Evolutionary conservation across 2,113 vertebrate genomes (phyloP).

Genomic region (Grallaria varia): DNA sequence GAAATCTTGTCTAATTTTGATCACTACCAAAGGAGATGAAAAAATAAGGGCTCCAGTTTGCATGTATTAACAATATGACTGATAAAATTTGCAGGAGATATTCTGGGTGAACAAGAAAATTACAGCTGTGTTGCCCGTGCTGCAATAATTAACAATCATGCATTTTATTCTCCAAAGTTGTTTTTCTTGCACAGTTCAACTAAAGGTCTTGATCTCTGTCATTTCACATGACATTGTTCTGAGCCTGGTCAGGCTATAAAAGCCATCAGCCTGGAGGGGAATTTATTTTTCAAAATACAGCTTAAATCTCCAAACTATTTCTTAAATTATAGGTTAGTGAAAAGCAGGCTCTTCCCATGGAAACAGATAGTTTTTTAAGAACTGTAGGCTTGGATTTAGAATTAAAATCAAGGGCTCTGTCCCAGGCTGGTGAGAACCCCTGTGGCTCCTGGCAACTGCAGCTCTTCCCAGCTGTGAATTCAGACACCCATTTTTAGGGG

Average conservation of each 20-base stretch:
- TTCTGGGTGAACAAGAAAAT: slow-evolving; percentile 3
- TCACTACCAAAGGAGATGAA: neutral
- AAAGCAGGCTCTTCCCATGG: neutral
- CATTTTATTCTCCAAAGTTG: slow-evolving; percentile 1
- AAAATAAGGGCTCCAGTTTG: neutral
- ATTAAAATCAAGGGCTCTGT: neutral
- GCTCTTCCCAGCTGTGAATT: neutral
- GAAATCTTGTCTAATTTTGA: slow-evolving; percentile 34
- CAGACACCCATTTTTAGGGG: neutral
- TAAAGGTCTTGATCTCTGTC: slow-evolving; percentile 8
- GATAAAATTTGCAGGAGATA: slow-evolving; percentile 25
- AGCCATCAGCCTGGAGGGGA: neutral
- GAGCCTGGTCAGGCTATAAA: neutral
- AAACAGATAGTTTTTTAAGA: neutral
- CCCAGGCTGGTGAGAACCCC: neutral
- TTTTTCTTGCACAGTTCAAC: slow-evolving; percentile 28
- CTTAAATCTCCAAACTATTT: slow-evolving; percentile 22
- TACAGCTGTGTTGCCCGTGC: slow-evolving; percentile 32
- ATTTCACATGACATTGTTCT: neutral
- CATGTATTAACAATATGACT: neutral
- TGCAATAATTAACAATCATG: slow-evolving; percentile 11
- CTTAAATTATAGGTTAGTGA: slow-evolving; percentile 25
- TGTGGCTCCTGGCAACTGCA: neutral
- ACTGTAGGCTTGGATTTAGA: neutral
- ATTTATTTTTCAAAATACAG: slow-evolving; percentile 27